phyloP scores from a whole-genome alignment of 2,797 vertebrate genomes.

The Spinus pinus region DNA sequence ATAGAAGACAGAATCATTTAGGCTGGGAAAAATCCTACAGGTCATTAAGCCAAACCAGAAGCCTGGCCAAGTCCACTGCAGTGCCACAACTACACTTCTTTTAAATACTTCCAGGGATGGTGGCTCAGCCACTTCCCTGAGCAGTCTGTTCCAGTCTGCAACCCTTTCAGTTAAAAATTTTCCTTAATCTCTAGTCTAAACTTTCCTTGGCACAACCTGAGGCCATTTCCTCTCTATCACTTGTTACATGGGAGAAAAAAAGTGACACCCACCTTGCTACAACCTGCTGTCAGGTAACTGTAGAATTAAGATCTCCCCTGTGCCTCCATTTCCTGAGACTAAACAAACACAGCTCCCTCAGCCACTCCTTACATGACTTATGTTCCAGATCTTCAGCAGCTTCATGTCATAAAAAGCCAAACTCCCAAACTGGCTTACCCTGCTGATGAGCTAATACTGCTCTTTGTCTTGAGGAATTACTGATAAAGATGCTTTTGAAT shows the following conservation, averaged over 20 bases:
- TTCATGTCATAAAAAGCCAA: neutral
- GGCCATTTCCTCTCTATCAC: neutral
- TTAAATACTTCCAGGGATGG: neutral
- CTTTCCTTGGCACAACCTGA: neutral
- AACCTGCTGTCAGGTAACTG: neutral
- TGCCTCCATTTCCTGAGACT: neutral
- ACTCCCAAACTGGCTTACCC: neutral
- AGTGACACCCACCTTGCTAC: accelerated
- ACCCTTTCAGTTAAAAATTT: neutral
- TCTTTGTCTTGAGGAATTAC: neutral
- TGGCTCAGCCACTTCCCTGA: neutral
- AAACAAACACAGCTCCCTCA: neutral
- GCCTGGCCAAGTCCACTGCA: neutral
- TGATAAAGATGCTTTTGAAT: neutral
- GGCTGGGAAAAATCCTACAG: neutral
- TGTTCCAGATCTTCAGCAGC: neutral
- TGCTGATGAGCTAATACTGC: neutral
- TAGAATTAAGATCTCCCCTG: neutral
- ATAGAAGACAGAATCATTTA: neutral
- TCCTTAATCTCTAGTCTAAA: neutral
- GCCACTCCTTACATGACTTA: neutral
- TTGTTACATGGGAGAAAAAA: neutral
- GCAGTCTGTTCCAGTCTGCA: neutral
- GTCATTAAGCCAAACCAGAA: neutral
- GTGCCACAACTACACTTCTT: neutral